Evolutionary conservation across 2,888 invertebrate species (phyloP), one percentile per base, ranked within the genome.

Genomic region (Chaetogeoica ovagalla): DNA sequence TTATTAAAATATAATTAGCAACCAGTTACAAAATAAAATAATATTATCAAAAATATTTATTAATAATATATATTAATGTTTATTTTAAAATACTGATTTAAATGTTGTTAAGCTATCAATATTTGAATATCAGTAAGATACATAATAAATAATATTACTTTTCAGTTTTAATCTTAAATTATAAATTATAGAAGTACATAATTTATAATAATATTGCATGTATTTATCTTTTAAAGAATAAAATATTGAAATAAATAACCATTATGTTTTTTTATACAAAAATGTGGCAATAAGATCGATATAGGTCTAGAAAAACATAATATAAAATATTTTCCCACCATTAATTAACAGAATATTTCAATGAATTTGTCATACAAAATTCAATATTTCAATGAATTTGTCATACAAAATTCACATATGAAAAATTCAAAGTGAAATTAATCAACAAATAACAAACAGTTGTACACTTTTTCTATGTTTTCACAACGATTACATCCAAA

Each of bases 401-500:
- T 23, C 9, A 0, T 68, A 68, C 17, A 15, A 48, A 23, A 68
- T 68, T n/a, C 11, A 48, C 37, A 21, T 23, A 2, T 52, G 9
- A 9, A 68, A 17, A 52, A 6, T 69, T 37, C 15, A 39, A 37
- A 74, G 21, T 74, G 17, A 74, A 74, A 55, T 74, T 17, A 55
- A 65, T 39, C 19, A 7, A 65, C 13, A n/a, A 13, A 11, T 48
- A 30, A n/a, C 30, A 30, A 30, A 9, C 11, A 62, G 63, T 11
- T 63, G 37, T 57, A 19, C 11, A 74, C 17, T 37, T 5, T 55
- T 59, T 43, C 2, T 55, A 37, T 11, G 60, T 60, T n/a, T 77
- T 62, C 30, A 69, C 60, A 8, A 69, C 19, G 60, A 21, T 77
- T 70, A 6, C 23, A 70, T 62, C 6, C 19, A 70, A 70, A 62